Base-by-base conservation (phyloP, 2,113 vertebrate species). In the Mesitornis unicolor region DNA sequence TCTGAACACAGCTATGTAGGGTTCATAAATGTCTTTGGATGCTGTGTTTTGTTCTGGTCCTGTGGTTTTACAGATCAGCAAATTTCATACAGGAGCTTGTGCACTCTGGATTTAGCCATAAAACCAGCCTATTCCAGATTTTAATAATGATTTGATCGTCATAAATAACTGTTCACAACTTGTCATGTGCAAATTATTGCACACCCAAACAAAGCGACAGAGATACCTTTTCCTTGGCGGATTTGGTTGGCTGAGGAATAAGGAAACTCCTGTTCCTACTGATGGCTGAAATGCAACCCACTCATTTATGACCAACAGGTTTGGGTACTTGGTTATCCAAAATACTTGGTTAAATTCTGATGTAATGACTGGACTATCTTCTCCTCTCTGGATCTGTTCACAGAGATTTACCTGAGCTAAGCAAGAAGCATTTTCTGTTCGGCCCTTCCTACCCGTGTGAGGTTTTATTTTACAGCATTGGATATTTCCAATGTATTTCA, bases 31-130 rank as follows among this genome's bases (percentile, higher is more conserved):
- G 5, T 26, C 38, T 77, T 78, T 87, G 61, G 84, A 59, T 12
- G 2, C 35, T 24, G 40, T 57, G 42, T 45, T 95, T 71, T 84
- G 74, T 82, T 93, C 87, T 43, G 38, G 60, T 76, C 67, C 68
- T 57, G 69, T 68, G 25, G 33, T 68, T 64, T 65, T 76, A 61
- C 19, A 71, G 48, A 84, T 95, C 89, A 87, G 84, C 91, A 95
- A 45, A 84, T 95, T 93, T 89, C 61, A 11, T 53, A 8, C 28
- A 16, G 7, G 22, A 60, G 56, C 56, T 89, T 69, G 26, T 43
- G 31, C 78, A 38, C 82, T 93, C 90, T 93, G 84, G 74, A 60
- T 13, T 57, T 18, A 48, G 65, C 84, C 84, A 76, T 64, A n/a
- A 71, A 59, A 28, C 0, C 0, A 4, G 24, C 42, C 47, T 83